Evolutionary conservation across 2,797 vertebrate species (phyloP).

Genomic region (Clarias fuscus): DNA sequence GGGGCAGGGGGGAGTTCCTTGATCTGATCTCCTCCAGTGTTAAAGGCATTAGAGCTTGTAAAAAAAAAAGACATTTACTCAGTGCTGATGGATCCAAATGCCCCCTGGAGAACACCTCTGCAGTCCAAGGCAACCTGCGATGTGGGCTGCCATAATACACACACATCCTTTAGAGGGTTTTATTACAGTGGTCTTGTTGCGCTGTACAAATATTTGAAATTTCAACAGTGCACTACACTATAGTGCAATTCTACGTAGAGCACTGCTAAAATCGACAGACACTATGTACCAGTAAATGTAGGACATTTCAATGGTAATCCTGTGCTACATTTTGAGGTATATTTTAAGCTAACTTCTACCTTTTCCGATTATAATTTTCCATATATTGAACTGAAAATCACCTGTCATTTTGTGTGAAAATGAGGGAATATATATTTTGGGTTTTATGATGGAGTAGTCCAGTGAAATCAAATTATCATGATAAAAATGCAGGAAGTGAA

Average conservation of each 20-base stretch:
- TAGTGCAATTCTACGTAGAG: not conserved
- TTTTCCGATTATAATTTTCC: slow-evolving; percentile 11
- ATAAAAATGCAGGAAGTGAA: slow-evolving; percentile 22
- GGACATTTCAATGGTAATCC: slow-evolving; percentile 25
- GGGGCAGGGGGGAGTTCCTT: slow-evolving; percentile 35
- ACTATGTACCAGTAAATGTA: not conserved
- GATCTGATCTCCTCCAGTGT: slow-evolving; percentile 50
- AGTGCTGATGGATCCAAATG: slow-evolving; percentile 40
- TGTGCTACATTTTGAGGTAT: slow-evolving; percentile 26
- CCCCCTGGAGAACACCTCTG: slow-evolving; percentile 36
- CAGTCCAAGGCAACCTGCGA: slow-evolving; percentile 12
- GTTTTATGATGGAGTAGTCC: not conserved
- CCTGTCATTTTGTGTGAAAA: not conserved
- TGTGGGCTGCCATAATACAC: slow-evolving; percentile 24
- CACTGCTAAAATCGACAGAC: slow-evolving; percentile 9
- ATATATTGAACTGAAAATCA: not conserved
- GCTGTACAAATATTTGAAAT: slow-evolving; percentile 28
- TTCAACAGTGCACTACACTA: not conserved
- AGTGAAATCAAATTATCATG: slow-evolving; percentile 23
- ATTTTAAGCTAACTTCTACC: slow-evolving; percentile 26
- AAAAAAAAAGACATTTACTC: slow-evolving; percentile 42
- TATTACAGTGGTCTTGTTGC: slow-evolving; percentile 25
- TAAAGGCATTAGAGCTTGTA: slow-evolving; percentile 50
- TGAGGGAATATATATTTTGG: not conserved
- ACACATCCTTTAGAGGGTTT: slow-evolving; percentile 7